phyloP scores from a whole-genome alignment of 2,113 vertebrate genomes.

The Blennius ocellaris region DNA sequence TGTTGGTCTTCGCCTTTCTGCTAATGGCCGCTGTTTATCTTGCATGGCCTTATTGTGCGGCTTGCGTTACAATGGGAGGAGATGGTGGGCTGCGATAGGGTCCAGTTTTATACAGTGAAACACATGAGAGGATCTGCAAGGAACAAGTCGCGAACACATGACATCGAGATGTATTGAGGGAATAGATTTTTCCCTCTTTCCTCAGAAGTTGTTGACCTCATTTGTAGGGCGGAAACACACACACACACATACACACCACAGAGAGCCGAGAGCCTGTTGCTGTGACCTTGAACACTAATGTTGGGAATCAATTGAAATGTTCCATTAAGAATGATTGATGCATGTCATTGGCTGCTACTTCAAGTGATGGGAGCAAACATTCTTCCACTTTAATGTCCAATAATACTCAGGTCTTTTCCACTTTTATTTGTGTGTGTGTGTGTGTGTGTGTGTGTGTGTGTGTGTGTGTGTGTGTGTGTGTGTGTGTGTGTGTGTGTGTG shows the following conservation, averaged over 20 bases:
- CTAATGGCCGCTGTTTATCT: conserved; percentile 63
- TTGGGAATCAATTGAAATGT: conserved; percentile 75
- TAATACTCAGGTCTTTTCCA: conserved; percentile 37
- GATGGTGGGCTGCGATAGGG: conserved; percentile 62
- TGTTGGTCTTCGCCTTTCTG: conserved; percentile 42
- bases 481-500: conserved; percentile 8
- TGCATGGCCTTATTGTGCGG: conserved; percentile 40
- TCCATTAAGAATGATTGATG: conserved; percentile 81
- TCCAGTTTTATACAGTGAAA: conserved; percentile 50
- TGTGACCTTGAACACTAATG: conserved; percentile 75
- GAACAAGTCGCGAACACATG: conserved; percentile 34
- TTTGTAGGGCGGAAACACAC: conserved; percentile 31
- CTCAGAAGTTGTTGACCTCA: conserved; percentile 54
- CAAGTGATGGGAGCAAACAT: conserved; percentile 65
- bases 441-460: no score
- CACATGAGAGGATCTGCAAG: conserved; percentile 58
- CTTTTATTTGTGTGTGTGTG: background rate
- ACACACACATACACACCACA: conserved; percentile 16
- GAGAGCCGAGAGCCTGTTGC: conserved; percentile 28
- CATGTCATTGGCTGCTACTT: conserved; percentile 66
- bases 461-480: no score
- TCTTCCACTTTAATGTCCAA: conserved; percentile 63
- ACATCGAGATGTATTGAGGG: conserved; percentile 28
- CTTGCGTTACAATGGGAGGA: conserved; percentile 53
- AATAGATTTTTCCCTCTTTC: conserved; percentile 35